phyloP scores from a whole-genome alignment of 2,888 invertebrate species.

The Aphidoletes aphidimyza region DNA sequence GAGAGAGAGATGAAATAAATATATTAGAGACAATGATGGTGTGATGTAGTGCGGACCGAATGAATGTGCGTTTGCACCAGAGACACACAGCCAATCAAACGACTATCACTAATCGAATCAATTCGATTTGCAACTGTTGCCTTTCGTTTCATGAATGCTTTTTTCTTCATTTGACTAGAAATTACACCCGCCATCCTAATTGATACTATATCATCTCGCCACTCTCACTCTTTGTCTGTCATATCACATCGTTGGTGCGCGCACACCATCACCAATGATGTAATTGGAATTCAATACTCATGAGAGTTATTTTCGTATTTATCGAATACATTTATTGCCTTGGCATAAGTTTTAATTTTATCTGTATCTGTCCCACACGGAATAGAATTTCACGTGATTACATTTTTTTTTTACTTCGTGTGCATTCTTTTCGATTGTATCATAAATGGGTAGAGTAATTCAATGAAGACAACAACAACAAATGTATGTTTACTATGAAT shows the following conservation, averaged over 20 bases:
- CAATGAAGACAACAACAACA: not conserved
- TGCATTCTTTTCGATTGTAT: not conserved
- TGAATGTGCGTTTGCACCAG: not conserved
- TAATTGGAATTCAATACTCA: not conserved
- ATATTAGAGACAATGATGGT: not conserved
- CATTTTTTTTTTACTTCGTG: not conserved
- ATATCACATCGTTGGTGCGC: no score
- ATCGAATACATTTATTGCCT: not conserved
- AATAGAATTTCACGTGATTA: not conserved
- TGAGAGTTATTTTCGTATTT: not conserved
- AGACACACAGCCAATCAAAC: not conserved
- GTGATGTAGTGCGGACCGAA: not conserved
- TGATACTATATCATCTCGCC: not conserved
- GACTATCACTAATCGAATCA: not conserved
- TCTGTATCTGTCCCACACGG: not conserved
- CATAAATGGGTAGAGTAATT: not conserved
- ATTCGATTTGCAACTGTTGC: not conserved
- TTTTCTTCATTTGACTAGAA: not conserved
- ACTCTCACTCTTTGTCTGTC: not conserved
- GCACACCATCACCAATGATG: not conserved
- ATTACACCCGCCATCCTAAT: conserved; percentile 28
- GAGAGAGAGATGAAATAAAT: not conserved
- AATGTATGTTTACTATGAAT: not conserved
- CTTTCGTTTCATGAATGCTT: not conserved
- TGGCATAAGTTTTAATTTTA: not conserved